phyloP scores from a whole-genome alignment of 2,888 invertebrate genomes.

The Dromius quadrimaculatus region DNA sequence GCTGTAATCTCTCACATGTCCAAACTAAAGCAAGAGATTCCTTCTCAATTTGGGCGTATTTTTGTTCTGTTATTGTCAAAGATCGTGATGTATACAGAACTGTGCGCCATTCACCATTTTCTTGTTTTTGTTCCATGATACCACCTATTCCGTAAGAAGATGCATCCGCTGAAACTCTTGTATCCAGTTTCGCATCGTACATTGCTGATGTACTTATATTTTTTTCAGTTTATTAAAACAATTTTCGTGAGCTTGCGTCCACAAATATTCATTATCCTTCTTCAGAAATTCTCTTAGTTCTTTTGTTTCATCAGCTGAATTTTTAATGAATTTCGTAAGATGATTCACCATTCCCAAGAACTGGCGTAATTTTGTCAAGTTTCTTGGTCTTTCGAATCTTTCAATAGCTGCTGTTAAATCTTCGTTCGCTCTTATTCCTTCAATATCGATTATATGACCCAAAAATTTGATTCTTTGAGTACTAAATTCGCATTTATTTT shows the following conservation, averaged over 20 bases:
- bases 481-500: slow-evolving; percentile 16
- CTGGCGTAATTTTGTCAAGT: slow-evolving; percentile 50
- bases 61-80: no score
- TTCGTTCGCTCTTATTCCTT: background rate
- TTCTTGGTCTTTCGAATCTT: slow-evolving; percentile 39
- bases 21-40: no score
- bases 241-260: slow-evolving; percentile 34
- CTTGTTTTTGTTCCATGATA: slow-evolving; percentile 57
- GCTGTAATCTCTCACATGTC: no score
- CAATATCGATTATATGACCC: background rate
- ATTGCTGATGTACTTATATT: slow-evolving; percentile 40
- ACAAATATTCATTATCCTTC: slow-evolving; percentile 45
- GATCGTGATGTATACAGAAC: slow-evolving; percentile 61
- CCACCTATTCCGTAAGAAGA: slow-evolving; percentile 59
- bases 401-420: background rate
- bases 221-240: slow-evolving; percentile 50
- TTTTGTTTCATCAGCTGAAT: slow-evolving; percentile 51
- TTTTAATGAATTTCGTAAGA: slow-evolving; percentile 53
- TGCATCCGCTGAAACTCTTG: slow-evolving; percentile 57
- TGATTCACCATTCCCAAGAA: slow-evolving; percentile 54
- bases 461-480: slow-evolving; percentile 1
- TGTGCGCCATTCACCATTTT: slow-evolving; percentile 53
- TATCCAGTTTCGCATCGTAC: slow-evolving; percentile 49
- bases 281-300: slow-evolving; percentile 53
- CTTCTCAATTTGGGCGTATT: no score